Percentiles rank a stretch among this genome's conserved stretches.
Evolutionary conservation across 2,888 invertebrate genomes (phyloP).

Genomic region (Mechanitis mazaeus): DNA sequence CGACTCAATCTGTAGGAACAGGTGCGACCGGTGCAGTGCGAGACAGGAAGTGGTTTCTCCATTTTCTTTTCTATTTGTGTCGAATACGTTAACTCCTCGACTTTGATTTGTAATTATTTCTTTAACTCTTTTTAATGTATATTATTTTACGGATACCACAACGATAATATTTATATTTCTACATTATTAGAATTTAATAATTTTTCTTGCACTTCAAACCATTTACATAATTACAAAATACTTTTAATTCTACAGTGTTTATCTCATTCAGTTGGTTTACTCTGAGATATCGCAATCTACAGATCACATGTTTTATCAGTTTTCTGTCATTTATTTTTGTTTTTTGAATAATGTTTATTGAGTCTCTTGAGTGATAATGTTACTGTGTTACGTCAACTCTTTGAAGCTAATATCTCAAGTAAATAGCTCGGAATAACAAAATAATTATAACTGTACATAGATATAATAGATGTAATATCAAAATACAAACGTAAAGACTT

Average conservation of each 20-base stretch:
- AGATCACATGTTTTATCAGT: conserved; percentile 15
- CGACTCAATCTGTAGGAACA: background rate
- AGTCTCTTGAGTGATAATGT: conserved; percentile 38
- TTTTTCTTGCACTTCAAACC: no score
- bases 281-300: conserved; percentile 4
- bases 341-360: conserved; percentile 8
- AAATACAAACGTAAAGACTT: no score
- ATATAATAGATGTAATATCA: no score
- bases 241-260: no score
- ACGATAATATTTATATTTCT: no score
- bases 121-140: conserved; percentile 2
- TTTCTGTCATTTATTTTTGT: background rate
- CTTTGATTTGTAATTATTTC: conserved; percentile 7
- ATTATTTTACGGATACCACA: conserved; percentile 6
- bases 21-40: conserved; percentile 26
- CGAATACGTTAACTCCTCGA: background rate
- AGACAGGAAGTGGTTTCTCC: conserved; percentile 38
- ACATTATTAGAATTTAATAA: no score
- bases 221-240: no score
- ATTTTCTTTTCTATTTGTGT: conserved; percentile 6
- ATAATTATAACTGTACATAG: no score
- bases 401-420: conserved; percentile 42
- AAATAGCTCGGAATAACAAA: background rate
- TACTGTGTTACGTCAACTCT: conserved; percentile 51
- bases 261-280: background rate